phyloP scores from a whole-genome alignment of 2,888 invertebrate species.

The Tenthredo notha region DNA sequence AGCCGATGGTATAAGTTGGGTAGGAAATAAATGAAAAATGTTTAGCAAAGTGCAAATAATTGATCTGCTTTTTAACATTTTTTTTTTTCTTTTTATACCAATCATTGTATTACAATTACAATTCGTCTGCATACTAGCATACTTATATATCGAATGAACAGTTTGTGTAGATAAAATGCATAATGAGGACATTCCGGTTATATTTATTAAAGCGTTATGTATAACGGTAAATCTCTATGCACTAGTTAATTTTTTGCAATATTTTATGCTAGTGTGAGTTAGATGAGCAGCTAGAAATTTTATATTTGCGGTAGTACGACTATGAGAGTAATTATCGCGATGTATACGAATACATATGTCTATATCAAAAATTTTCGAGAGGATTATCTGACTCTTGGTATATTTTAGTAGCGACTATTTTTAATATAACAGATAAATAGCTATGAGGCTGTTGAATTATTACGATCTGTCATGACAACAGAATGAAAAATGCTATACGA shows the following conservation, averaged over 20 bases:
- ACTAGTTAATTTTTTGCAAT: conserved; percentile 24
- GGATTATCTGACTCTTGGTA: neutral
- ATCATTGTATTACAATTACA: neutral
- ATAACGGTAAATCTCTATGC: conserved; percentile 36
- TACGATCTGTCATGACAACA: conserved; percentile 35
- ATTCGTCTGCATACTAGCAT: neutral
- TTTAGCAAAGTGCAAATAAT: neutral
- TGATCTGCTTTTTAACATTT: neutral
- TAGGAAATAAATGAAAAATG: neutral
- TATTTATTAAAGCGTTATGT: conserved; percentile 31
- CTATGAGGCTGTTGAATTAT: conserved; percentile 13
- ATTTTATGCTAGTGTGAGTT: neutral
- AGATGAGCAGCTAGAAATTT: neutral
- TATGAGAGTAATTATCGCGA: neutral
- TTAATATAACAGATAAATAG: conserved; percentile 31
- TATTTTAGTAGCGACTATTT: conserved; percentile 32
- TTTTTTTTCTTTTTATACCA: neutral
- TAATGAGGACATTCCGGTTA: conserved; percentile 30
- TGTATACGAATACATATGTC: neutral
- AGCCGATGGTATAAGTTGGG: neutral
- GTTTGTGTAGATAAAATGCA: neutral
- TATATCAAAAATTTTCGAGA: neutral
- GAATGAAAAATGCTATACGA: neutral
- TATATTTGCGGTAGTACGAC: neutral
- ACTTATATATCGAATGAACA: neutral